Evolutionary conservation across 2,797 vertebrate genomes (phyloP), one percentile per base, ranked within the genome.

Genomic region (Tauraco hartlaubi): DNA sequence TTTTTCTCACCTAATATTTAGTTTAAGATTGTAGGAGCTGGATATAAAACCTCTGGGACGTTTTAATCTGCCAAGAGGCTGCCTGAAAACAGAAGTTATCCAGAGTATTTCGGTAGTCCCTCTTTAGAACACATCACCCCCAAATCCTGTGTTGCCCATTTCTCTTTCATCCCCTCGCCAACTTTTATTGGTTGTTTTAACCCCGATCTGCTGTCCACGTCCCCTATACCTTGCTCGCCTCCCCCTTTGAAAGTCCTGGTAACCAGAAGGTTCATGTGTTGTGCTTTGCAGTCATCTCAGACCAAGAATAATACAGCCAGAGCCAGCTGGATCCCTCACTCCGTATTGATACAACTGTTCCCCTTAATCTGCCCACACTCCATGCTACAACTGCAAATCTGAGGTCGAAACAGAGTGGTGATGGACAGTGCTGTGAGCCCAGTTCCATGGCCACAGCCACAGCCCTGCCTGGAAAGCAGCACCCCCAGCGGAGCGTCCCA

Each of bases 1-100:
- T 92, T 96, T 95, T 94, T 95, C 95, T 91, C 90, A 91, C 95
- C 94, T 95, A 96, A 90, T 90, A 88, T 94, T 96, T 96, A 93
- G 92, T 93, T 96, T 90, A 88, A 96, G 87, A 85, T 92, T n/a
- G 72, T 90, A 91, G 79, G 76, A 91, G 84, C 91, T 94, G 93
- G 90, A 90, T 95, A 66, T 80, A 92, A 96, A 95, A 94, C 78
- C 78, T 90, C 85, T 97, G 94, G 84, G 95, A 88, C 1, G 6
- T 86, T 94, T 72, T 86, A 86, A 92, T 90, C 89, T 94, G 95
- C 93, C 93, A 94, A 94, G 61, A 94, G 75, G n/a, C 90, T 94
- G 80, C 73, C 82, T 81, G 64, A 95, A 92, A 92, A 25, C 69
- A 85, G 79, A 87, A 91, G 43, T 83, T 95, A 87, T 78, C 85